Evolutionary conservation across 2,888 invertebrate species (phyloP).

Genomic region (Philereme vetulata): DNA sequence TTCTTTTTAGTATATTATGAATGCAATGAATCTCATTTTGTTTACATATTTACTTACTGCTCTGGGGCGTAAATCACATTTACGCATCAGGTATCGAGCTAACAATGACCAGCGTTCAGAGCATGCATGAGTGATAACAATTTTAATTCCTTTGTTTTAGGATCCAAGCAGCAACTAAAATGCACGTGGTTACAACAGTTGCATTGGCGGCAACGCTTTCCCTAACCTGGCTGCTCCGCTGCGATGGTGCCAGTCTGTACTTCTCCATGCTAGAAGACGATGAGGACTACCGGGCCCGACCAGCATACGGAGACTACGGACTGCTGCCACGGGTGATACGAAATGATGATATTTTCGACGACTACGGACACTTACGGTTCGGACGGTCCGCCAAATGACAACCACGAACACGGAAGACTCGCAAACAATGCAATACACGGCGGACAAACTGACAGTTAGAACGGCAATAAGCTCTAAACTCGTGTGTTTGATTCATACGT

Average conservation of each 20-base stretch:
- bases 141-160: background rate
- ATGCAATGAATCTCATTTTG: no score
- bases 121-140: background rate
- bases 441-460: conserved; percentile 40
- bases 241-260: conserved; percentile 58
- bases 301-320: conserved; percentile 84
- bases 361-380: conserved; percentile 90
- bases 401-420: conserved; percentile 1
- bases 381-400: conserved; percentile 81
- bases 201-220: conserved; percentile 55
- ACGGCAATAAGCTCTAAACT: conserved; percentile 2
- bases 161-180: conserved; percentile 39
- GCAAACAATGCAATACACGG: conserved; percentile 33
- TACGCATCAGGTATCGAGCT: no score
- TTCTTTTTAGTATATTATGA: no score
- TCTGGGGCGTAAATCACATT: no score
- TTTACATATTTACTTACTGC: no score
- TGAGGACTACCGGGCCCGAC: conserved; percentile 61
- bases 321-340: conserved; percentile 71
- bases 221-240: conserved; percentile 52
- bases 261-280: conserved; percentile 63
- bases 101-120: no score
- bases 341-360: conserved; percentile 87
- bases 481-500: conserved; percentile 27
- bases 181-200: conserved; percentile 60